phyloP scores from a whole-genome alignment of 2,113 vertebrate genomes.

The Zeus faber region DNA sequence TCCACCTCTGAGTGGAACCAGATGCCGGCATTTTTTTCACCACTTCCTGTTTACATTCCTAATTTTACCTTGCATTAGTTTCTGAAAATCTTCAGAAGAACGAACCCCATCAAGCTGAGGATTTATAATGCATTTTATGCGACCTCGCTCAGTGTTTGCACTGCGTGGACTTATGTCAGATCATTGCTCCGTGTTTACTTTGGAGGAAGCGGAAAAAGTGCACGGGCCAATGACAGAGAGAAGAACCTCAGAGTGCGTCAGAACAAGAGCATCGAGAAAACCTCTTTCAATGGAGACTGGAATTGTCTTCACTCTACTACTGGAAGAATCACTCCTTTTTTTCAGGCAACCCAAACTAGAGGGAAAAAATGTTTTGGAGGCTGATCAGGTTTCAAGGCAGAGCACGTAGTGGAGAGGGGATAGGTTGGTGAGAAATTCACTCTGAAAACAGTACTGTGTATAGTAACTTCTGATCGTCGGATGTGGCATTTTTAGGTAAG shows the following conservation, averaged over 20 bases:
- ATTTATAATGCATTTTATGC: neutral
- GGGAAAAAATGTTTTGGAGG: too few species aligned
- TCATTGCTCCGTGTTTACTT: constrained; percentile 57
- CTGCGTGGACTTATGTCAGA: constrained; percentile 31
- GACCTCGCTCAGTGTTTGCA: neutral
- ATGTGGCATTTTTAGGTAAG: too few species aligned
- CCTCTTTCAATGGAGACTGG: too few species aligned
- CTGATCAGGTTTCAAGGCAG: too few species aligned
- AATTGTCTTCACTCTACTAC: too few species aligned
- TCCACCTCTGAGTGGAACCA: constrained; percentile 29
- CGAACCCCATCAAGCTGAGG: neutral
- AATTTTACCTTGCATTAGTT: constrained; percentile 4
- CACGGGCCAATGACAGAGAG: constrained; percentile 57
- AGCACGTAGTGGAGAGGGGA: too few species aligned
- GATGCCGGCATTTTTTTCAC: constrained; percentile 27
- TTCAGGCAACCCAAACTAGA: too few species aligned
- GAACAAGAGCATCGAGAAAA: too few species aligned
- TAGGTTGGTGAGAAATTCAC: too few species aligned
- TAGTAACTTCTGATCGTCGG: too few species aligned
- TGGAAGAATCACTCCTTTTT: too few species aligned
- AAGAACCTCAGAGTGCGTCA: constrained; percentile 35
- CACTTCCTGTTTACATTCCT: constrained; percentile 42
- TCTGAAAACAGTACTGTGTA: too few species aligned
- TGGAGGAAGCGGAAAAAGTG: constrained; percentile 51
- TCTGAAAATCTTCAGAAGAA: neutral